Evolutionary conservation across 2,797 vertebrate genomes (phyloP).

Genomic region (Eremophila alpestris): DNA sequence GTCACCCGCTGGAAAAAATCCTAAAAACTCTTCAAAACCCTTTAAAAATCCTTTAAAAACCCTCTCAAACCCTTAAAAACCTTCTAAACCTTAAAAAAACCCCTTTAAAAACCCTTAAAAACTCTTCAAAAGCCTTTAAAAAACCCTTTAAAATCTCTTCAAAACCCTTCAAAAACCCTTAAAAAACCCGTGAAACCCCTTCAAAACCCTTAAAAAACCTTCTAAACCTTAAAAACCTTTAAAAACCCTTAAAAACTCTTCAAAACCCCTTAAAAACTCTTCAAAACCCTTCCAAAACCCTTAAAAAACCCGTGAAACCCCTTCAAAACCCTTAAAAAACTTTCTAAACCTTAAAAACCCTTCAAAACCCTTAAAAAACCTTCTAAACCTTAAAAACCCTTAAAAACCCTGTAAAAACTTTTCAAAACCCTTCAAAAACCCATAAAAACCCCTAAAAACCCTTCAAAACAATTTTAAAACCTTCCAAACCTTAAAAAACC

Average conservation of each 20-base stretch:
- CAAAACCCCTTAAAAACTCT: not conserved
- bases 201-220: not conserved
- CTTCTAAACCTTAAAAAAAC: not conserved
- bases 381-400: not conserved
- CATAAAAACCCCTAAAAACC: not conserved
- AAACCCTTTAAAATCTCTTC: no score
- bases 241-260: not conserved
- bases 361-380: not conserved
- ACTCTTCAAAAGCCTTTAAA: no score
- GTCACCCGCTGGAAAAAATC: no score
- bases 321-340: no score
- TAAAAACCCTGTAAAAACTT: not conserved
- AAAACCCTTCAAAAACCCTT: not conserved
- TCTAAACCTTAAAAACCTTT: not conserved
- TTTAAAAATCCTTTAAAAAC: no score
- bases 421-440: no score
- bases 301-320: not conserved
- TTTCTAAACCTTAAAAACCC: no score
- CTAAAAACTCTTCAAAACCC: no score
- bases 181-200: rapidly evolving
- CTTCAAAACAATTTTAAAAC: no score
- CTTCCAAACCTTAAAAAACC: rapidly evolving
- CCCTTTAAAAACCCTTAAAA: not conserved
- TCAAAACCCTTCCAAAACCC: no score
- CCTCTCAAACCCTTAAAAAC: not conserved